A percentile compares a stretch with the other conserved stretches of the same genome.
phyloP scores from a whole-genome alignment of 2,113 vertebrate species.

The Brachypodius melanocephalos region DNA sequence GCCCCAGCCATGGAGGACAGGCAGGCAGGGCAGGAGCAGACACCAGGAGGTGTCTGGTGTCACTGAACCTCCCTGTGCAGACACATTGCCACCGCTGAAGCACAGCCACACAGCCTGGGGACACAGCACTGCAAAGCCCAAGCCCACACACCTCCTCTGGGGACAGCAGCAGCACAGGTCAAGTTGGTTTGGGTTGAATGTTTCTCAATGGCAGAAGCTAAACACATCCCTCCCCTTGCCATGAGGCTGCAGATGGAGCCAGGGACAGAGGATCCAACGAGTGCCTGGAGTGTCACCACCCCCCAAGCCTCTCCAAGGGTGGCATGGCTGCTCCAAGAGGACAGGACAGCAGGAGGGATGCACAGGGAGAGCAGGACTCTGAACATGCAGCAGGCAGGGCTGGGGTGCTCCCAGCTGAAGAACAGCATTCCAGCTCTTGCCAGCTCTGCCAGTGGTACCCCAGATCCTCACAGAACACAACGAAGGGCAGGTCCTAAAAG shows the following conservation, averaged over 20 bases:
- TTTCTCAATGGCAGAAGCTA: background rate
- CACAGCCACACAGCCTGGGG: background rate
- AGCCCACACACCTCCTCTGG: background rate
- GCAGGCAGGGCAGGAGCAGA: background rate
- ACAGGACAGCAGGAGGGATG: background rate
- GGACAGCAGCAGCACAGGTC: background rate
- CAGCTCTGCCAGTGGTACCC: background rate
- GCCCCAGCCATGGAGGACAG: background rate
- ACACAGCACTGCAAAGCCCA: background rate
- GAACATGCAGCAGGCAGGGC: background rate
- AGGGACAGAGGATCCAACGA: background rate
- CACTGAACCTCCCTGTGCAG: background rate
- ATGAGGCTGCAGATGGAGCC: background rate
- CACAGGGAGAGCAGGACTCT: background rate
- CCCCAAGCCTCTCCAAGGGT: background rate
- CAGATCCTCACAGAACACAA: accelerated
- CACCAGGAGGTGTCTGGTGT: background rate
- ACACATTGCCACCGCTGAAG: background rate
- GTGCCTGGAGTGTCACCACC: background rate
- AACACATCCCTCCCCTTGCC: background rate
- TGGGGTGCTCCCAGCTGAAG: background rate
- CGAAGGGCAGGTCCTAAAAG: background rate
- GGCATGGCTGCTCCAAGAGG: background rate
- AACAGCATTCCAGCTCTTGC: background rate
- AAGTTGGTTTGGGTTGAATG: background rate